Evolutionary conservation across 1,140 invertebrate genomes (phyloP).

Genomic region (Nephotettix cincticeps): DNA sequence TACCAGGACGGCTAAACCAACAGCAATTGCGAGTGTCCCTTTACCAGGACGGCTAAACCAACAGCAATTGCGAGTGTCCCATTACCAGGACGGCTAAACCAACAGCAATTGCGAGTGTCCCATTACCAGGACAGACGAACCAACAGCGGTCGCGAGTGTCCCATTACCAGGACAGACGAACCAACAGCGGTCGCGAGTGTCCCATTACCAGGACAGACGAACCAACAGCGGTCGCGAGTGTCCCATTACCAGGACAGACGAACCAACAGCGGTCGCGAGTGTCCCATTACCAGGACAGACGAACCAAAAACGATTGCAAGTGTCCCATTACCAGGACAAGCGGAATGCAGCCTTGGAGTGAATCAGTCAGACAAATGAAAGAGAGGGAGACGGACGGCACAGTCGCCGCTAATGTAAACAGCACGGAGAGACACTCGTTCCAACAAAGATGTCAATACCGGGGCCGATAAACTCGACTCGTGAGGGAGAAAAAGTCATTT

Average conservation of each 20-base stretch:
- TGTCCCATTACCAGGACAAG: not conserved
- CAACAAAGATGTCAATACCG: conserved; percentile 31
- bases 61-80: too few relatives aligned
- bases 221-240: not conserved
- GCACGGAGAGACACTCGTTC: not conserved
- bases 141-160: too few relatives aligned
- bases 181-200: not conserved
- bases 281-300: too few relatives aligned
- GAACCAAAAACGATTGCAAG: not conserved
- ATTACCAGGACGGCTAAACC: too few relatives aligned
- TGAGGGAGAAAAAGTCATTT: conserved; percentile 26
- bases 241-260: not conserved
- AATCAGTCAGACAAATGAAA: conserved; percentile 22
- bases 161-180: not conserved
- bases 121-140: too few relatives aligned
- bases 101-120: too few relatives aligned
- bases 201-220: not conserved
- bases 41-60: too few relatives aligned
- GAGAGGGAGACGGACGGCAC: not conserved
- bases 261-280: not conserved
- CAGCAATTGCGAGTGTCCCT: too few relatives aligned
- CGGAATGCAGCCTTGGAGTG: not conserved
- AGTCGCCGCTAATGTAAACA: conserved; percentile 12
- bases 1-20: too few relatives aligned
- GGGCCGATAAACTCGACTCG: conserved; percentile 10